Percentiles rank a stretch among this genome's conserved stretches.
These are phyloP conservation scores for Alca torda DNA, from an alignment of 2,797 vertebrate species.

Conservation along the genomic window DNA sequence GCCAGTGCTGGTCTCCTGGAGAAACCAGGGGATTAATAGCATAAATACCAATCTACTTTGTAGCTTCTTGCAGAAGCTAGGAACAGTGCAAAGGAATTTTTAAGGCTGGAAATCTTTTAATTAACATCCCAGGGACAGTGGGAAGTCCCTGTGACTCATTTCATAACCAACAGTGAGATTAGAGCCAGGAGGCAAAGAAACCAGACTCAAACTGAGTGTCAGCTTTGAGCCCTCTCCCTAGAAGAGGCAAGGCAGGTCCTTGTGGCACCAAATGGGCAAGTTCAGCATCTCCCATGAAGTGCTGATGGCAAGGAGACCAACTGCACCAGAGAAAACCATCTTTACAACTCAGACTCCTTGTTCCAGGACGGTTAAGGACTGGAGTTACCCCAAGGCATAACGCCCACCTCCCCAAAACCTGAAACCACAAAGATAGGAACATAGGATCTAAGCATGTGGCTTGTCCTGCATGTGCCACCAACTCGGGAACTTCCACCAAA, in stretches of 20 bases:
- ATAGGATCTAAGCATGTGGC: too few species aligned
- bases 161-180: not conserved
- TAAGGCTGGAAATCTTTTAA: not conserved
- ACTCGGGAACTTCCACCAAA: not conserved
- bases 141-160: not conserved
- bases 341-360: not conserved
- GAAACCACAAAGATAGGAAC: not conserved
- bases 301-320: not conserved
- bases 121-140: not conserved
- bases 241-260: not conserved
- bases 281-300: not conserved
- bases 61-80: not conserved
- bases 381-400: not conserved
- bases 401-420: not conserved
- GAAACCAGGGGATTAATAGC: not conserved
- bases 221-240: not conserved
- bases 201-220: not conserved
- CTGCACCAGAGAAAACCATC: not conserved
- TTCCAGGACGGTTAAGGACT: not conserved
- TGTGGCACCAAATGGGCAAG: not conserved
- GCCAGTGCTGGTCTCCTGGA: not conserved
- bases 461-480: not conserved
- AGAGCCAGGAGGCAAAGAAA: not conserved
- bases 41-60: not conserved
- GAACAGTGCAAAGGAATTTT: not conserved